Evolutionary conservation across 2,113 vertebrate species (phyloP), one percentile per base, ranked within the genome.

Genomic region (Menura novaehollandiae): DNA sequence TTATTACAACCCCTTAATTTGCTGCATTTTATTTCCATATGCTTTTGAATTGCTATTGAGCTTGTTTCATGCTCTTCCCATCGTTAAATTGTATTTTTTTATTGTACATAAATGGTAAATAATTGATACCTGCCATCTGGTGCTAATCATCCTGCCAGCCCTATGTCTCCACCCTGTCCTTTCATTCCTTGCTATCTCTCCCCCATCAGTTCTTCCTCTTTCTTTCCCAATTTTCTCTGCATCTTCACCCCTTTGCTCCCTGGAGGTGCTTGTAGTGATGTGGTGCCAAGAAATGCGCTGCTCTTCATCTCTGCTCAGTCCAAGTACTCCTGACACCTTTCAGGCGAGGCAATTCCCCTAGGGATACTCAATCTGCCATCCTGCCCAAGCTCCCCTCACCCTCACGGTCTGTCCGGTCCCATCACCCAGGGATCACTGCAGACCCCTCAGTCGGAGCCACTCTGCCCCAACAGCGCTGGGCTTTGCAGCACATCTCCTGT

Each of bases 101-200:
- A 98, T 97, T 96, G 97, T 98, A 88, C 94, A 95, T 98, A 98
- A 98, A 98, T 96, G 97, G 97, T 98, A 98, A 98, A 98, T 98
- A 98, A 98, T 98, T 98, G 97, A 98, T 98, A 98, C 97, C 97
- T 98, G 98, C 98, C 98, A 98, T 97, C 96, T 98, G 98, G 94
- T 91, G 95, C 96, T 96, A 95, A 97, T 97, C 94, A 89, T 94
- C 67, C 81, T 85, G 60, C 85, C 86, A 90, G 87, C 91, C 96
- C 92, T 85, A 37, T 80, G 80, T 63, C 91, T 92, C 90, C 80
- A 39, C 58, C 91, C 94, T 95, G 94, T 92, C 96, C 96, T 93
- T 92, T 92, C n/a, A 88, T 78, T 86, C 60, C 55, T 81, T 67
- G 33, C 66, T 90, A 90, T 43, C 32, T 79, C 80, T 95, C 58